Evolutionary conservation across 2,888 invertebrate genomes (phyloP).

Genomic region (Melipona beecheii): DNA sequence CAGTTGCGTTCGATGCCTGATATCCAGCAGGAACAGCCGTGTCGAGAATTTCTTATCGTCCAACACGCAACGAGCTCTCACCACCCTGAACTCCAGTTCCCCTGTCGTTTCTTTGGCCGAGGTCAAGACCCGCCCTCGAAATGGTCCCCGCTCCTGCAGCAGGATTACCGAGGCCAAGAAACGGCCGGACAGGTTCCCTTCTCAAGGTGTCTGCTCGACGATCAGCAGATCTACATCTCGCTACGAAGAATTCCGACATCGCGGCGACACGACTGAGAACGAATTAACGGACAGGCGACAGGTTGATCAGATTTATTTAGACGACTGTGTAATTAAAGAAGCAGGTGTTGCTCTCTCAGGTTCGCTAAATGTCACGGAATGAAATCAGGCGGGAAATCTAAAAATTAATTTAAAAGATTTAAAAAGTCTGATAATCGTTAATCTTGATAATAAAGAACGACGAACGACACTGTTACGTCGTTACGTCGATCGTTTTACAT

Average conservation of each 20-base stretch:
- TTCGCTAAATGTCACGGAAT: fast-evolving
- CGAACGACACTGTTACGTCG: too few relatives aligned
- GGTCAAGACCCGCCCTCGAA: slow-evolving; percentile 31
- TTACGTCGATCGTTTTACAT: neutral
- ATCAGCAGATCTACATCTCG: neutral
- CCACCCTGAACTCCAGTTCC: slow-evolving; percentile 26
- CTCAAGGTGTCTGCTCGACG: neutral
- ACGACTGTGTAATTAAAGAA: neutral
- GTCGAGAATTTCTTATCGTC: neutral
- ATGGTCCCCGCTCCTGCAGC: slow-evolving; percentile 32
- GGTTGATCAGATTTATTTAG: slow-evolving; percentile 23
- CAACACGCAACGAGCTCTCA: neutral
- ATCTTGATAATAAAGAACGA: too few relatives aligned
- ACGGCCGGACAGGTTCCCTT: neutral
- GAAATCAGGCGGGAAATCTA: too few relatives aligned
- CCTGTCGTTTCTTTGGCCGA: slow-evolving; percentile 37
- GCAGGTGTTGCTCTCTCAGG: too few relatives aligned
- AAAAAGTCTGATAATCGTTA: too few relatives aligned
- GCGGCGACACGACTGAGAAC: neutral
- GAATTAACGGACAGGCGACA: slow-evolving; percentile 13
- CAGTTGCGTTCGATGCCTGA: slow-evolving; percentile 18
- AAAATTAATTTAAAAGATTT: too few relatives aligned
- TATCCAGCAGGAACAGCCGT: neutral
- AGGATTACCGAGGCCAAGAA: slow-evolving; percentile 4
- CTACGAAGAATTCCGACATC: neutral